These are phyloP conservation scores for Gobionotothen gibberifrons DNA, from an alignment of 2,797 vertebrate species.

Conservation along the genomic window DNA sequence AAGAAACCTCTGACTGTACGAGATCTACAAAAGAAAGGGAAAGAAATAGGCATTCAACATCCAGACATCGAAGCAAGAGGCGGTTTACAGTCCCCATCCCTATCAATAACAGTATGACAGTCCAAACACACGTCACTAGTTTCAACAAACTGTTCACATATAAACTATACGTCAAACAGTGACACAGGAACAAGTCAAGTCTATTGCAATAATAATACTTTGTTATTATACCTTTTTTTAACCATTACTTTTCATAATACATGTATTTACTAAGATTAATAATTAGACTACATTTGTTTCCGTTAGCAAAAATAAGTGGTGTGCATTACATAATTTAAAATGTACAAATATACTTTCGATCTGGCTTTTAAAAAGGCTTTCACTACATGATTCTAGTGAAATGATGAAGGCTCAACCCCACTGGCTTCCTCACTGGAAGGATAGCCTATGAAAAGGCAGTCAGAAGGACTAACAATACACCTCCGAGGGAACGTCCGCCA, in stretches of 20 bases:
- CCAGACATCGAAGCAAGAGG: slow-evolving; percentile 57
- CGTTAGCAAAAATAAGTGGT: slow-evolving; percentile 87
- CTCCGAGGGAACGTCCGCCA: slow-evolving; percentile 26
- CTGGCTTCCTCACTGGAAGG: slow-evolving; percentile 54
- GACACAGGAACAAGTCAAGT: slow-evolving; percentile 78
- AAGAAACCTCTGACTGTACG: slow-evolving; percentile 30
- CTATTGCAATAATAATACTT: slow-evolving; percentile 80
- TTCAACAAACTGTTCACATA: slow-evolving; percentile 71
- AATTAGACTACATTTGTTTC: slow-evolving; percentile 75
- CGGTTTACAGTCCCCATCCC: slow-evolving; percentile 61
- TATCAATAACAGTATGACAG: slow-evolving; percentile 73
- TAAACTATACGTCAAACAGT: slow-evolving; percentile 63
- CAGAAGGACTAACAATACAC: slow-evolving; percentile 34
- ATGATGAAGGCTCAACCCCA: slow-evolving; percentile 66
- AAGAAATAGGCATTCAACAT: slow-evolving; percentile 34
- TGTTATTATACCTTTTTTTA: slow-evolving; percentile 68
- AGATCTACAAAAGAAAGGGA: slow-evolving; percentile 30
- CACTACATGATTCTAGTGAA: slow-evolving; percentile 65
- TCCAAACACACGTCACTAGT: slow-evolving; percentile 73
- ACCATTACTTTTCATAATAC: slow-evolving; percentile 70
- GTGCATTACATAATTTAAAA: slow-evolving; percentile 83
- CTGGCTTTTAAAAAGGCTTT: slow-evolving; percentile 81
- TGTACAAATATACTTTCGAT: slow-evolving; percentile 84
- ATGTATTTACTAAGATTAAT: slow-evolving; percentile 80
- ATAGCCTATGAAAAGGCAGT: slow-evolving; percentile 59